Conservation (phyloP, 1,140 invertebrate genomes). For the Chionoecetes opilio region DNA sequence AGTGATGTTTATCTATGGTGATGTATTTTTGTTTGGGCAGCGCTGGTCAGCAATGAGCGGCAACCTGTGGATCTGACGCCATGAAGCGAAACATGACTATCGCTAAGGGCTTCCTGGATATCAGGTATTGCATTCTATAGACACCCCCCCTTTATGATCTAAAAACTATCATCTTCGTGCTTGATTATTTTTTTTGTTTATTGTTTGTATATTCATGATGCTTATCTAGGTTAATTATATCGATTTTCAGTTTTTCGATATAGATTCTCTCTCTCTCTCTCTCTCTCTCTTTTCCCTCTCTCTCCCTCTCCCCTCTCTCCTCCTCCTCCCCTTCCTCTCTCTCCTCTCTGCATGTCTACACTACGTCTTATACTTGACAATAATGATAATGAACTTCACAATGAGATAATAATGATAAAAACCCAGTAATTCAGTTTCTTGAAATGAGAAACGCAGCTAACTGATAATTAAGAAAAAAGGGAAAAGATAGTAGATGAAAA, state of each 20-base stretch:
- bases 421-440: too few species aligned
- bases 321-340: too few species aligned
- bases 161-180: too few species aligned
- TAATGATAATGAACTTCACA: neutral
- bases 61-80: slow-evolving; percentile 38
- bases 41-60: neutral
- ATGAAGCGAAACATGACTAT: slow-evolving; percentile 71
- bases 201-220: too few species aligned
- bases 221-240: too few species aligned
- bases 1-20: neutral
- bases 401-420: neutral
- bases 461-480: too few species aligned
- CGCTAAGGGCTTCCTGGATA: slow-evolving; percentile 71
- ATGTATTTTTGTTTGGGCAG: neutral
- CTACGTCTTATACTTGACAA: neutral
- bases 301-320: too few species aligned
- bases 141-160: too few species aligned
- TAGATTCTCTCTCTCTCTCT: neutral
- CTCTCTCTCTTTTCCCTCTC: neutral
- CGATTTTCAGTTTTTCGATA: too few species aligned
- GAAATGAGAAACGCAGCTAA: neutral
- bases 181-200: too few species aligned
- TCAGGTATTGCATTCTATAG: slow-evolving; percentile 20
- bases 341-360: neutral
- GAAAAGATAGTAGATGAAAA: too few species aligned